Evolutionary conservation across 1,140 invertebrate species (phyloP), one percentile per base, ranked within the genome.

Genomic region (Drosophila rhopaloa): DNA sequence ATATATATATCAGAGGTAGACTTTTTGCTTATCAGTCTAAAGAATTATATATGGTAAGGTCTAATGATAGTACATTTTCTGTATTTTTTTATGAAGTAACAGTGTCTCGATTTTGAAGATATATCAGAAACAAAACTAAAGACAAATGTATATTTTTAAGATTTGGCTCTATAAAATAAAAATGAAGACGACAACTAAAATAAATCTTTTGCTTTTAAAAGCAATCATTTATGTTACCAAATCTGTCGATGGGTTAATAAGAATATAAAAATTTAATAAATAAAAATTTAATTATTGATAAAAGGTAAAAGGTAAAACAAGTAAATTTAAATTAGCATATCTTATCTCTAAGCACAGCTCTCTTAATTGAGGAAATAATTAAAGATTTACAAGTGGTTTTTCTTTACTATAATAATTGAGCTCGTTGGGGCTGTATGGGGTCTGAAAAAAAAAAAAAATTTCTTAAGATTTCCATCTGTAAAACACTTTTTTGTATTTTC

Each of bases 381-480:
- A 13, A 40, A 63, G n/a, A n/a, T 16, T 51, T 35, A 10, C 48
- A 35, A 35, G n/a, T 35, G 29, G n/a, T 16, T 41, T 50, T 27
- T 43, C 13, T 10, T 4, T 14, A 0, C 27, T 10, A 7, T 32
- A 51, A 35, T 10, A 51, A 51, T 16, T 11, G 10, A 9, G n/a
- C 9, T 19, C 1, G 14, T 51, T 37, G 29, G 37, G 13, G 37
- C 19, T 19, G 3, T 24, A 13, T n/a, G 4, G 10, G 6, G 24
- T 13, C 51, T 51, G 4, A 10, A 10, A n/a, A n/a, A n/a, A n/a
- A n/a, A n/a, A n/a, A n/a, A n/a, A n/a, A 65, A 43, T 43, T 55
- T 13, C 50, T 65, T 13, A 7, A 41, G 73, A 76, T 76, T 19
- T 76, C 13, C 40, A 76, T 75, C 72, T 16, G 2, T 4, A 6